Percentiles rank a stretch among this genome's conserved stretches.
Evolutionary conservation across 2,888 invertebrate species (phyloP).

Genomic region (Melinopterus prodromus): DNA sequence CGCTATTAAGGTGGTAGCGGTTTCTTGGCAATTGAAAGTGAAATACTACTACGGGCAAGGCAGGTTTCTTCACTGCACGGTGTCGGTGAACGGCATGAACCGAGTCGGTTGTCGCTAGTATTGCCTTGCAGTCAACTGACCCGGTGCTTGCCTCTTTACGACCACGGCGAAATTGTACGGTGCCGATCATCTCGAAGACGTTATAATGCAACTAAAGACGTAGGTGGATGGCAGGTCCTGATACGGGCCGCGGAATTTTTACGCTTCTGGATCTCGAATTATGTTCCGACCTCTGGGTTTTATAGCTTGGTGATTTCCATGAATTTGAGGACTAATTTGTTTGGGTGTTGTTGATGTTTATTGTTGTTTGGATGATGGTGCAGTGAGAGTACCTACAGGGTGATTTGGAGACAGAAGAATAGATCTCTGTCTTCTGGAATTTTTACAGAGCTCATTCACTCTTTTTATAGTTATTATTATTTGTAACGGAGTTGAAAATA

Average conservation of each 20-base stretch:
- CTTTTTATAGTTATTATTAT: no score
- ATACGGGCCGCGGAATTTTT: background rate
- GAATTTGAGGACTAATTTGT: no score
- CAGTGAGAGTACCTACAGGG: no score
- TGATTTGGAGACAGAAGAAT: no score
- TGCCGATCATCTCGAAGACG: background rate
- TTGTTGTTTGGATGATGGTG: no score
- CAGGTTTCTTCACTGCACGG: background rate
- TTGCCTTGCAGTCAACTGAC: background rate
- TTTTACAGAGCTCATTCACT: no score
- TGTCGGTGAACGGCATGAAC: background rate
- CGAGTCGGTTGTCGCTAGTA: background rate
- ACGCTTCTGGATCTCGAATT: background rate
- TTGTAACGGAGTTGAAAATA: no score
- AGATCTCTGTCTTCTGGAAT: no score
- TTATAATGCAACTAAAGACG: background rate
- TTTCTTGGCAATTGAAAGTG: background rate
- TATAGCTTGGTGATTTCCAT: background rate
- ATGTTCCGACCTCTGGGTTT: background rate
- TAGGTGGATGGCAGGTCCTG: background rate
- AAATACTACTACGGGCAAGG: background rate
- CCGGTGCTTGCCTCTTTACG: background rate
- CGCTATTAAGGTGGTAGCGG: background rate
- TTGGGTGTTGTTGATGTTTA: no score
- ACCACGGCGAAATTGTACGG: background rate